Conservation (phyloP, 2,113 vertebrate species). For the Atlantisia rogersi region DNA sequence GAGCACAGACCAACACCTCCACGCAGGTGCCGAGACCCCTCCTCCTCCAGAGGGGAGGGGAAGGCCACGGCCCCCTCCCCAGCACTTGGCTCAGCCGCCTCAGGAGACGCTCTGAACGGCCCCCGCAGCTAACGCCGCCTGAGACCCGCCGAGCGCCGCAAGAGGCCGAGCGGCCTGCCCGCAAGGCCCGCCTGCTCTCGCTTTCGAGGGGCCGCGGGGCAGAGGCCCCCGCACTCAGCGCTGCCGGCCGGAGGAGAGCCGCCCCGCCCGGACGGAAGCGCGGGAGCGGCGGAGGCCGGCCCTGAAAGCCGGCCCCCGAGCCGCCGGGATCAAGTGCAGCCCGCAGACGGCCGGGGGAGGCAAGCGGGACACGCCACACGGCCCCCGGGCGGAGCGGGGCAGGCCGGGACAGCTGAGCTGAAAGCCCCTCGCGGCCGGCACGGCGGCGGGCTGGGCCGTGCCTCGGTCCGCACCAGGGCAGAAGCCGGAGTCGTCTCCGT, state of each 20-base stretch:
- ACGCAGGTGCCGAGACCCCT: neutral
- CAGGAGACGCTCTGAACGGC: neutral
- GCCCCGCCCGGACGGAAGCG: too few relatives aligned
- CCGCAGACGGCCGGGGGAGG: fast-evolving
- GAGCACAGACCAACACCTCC: neutral
- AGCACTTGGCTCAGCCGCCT: neutral
- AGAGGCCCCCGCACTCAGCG: neutral
- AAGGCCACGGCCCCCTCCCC: neutral
- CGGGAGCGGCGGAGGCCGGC: neutral
- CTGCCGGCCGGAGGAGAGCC: neutral
- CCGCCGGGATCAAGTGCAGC: neutral
- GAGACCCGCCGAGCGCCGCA: fast-evolving
- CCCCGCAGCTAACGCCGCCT: fast-evolving
- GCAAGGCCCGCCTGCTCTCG: fast-evolving
- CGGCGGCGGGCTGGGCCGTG: neutral
- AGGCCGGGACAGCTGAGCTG: neutral
- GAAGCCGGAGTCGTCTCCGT: neutral
- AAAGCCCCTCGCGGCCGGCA: neutral
- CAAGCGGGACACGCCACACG: neutral
- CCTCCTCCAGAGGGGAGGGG: neutral
- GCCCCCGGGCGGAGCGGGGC: neutral
- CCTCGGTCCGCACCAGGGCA: too few relatives aligned
- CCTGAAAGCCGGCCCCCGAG: neutral
- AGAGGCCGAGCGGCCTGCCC: fast-evolving
- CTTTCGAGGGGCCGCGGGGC: fast-evolving